A percentile compares a stretch with the other conserved stretches of the same genome.
Evolutionary conservation across 2,113 vertebrate species (phyloP).

Genomic region (Sapajus apella): DNA sequence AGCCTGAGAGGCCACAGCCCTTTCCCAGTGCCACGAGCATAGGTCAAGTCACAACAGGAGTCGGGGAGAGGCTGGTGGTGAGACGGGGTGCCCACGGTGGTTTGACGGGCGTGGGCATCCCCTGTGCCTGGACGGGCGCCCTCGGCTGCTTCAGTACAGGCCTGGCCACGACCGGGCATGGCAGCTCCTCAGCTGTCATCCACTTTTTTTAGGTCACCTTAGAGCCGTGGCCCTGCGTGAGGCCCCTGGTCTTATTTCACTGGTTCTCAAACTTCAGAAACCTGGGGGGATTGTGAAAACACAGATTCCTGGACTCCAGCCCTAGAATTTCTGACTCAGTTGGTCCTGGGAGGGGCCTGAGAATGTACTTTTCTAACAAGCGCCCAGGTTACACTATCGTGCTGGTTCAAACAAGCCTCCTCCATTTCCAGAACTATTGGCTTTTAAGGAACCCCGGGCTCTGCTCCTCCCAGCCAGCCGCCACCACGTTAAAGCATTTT

Average conservation of each 20-base stretch:
- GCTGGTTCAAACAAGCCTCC: not conserved
- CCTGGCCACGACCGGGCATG: not conserved
- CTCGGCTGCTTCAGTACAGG: not conserved
- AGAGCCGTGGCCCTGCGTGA: not conserved
- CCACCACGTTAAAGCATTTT: not conserved
- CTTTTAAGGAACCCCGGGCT: not conserved
- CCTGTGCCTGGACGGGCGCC: not conserved
- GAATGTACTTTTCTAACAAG: not conserved
- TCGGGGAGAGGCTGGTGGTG: not conserved
- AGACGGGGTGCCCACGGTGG: no score
- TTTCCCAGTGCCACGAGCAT: not conserved
- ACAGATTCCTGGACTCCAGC: not conserved
- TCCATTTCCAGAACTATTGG: not conserved
- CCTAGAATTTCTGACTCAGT: not conserved
- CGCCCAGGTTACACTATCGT: no score
- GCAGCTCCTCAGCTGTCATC: not conserved
- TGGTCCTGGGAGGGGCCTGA: not conserved
- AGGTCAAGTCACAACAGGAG: not conserved
- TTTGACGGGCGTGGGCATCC: not conserved
- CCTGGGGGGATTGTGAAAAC: not conserved
- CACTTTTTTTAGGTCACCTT: conserved; percentile 37
- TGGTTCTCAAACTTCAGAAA: not conserved
- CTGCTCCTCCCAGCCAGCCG: not conserved
- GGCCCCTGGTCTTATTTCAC: not conserved
- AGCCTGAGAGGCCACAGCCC: not conserved